These are phyloP conservation scores for Gallinago solitaria DNA, from an alignment of 2,797 vertebrate genomes.

Conservation along the genomic window DNA sequence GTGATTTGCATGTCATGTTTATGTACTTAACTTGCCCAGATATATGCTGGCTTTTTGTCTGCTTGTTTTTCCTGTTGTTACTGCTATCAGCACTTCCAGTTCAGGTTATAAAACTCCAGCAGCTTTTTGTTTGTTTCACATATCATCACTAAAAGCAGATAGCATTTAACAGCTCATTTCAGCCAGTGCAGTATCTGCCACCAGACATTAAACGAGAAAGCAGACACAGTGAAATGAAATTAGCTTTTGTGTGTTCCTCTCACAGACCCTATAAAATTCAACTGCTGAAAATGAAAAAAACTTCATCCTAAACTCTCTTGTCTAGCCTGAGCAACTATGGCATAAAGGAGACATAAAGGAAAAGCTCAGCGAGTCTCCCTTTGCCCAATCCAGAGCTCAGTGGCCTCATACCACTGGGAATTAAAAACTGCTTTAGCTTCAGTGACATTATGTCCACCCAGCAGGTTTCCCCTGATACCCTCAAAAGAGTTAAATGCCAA, in stretches of 20 bases:
- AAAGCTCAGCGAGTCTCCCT: neutral
- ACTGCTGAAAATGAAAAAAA: neutral
- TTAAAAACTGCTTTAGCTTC: neutral
- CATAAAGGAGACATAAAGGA: neutral
- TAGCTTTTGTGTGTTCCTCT: conserved; percentile 17
- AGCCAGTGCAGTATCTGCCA: neutral
- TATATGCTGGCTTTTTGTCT: neutral
- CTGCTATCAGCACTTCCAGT: neutral
- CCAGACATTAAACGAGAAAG: neutral
- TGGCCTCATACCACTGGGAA: neutral
- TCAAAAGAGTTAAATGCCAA: neutral
- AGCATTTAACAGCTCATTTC: conserved; percentile 6
- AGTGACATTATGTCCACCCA: neutral
- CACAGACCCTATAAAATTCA: neutral
- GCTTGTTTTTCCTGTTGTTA: neutral
- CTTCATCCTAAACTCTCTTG: neutral
- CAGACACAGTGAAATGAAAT: conserved; percentile 23
- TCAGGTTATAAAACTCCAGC: neutral
- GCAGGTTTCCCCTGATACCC: neutral
- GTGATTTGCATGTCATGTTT: conserved; percentile 16
- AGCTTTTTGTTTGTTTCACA: conserved; percentile 11
- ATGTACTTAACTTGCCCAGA: neutral
- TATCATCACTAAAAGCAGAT: neutral
- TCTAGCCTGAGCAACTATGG: neutral
- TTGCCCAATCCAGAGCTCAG: neutral